Base-by-base conservation (phyloP, 2,797 vertebrate species). In the Cossypha dichroa region DNA sequence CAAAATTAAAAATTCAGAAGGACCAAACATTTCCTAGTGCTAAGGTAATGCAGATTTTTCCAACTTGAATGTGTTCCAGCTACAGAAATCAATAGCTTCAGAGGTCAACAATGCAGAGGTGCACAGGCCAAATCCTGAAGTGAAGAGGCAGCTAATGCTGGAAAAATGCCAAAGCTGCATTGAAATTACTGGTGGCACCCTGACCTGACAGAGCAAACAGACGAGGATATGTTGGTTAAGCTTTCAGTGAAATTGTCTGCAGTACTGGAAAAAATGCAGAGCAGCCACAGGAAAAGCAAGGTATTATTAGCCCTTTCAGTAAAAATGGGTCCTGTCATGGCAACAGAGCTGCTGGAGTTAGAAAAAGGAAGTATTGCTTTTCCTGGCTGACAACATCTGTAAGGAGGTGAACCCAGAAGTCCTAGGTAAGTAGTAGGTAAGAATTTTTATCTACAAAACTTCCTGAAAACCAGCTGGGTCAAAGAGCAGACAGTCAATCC, bases 121-220 rank as follows among this genome's bases (percentile, higher is more conserved):
- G 68, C 68, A 51, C 36, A 74, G 84, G 73, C 68, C 6, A 28
- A 91, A 83, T 77, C 72, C 54, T 70, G 60, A 79, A 91, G 81
- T 22, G 49, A 95, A 79, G 45, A 89, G 70, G 40, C 72, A 93
- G 91, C 81, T 89, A 80, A 95, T 64, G 23, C 34, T 85, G 94
- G 86, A 80, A 92, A 93, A 89, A 85, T 52, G 68, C 91, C 95
- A 89, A 72, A 85, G 26, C 49, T 89, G 45, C 72, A 28, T 0
- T 85, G 72, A 88, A 86, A 77, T 89, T 85, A 87, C 54, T 89
- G 46, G 92, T 89, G 75, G 78, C 86, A 94, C 72, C 58, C 49
- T 95, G 92, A 96, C 94, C 92, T 95, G 75, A 83, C 49, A 74
- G 17, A 78, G 84, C 89, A 94, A 94, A 97, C 54, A 55, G 70